phyloP scores from a whole-genome alignment of 2,888 invertebrate species.

The Parnassius orleans region DNA sequence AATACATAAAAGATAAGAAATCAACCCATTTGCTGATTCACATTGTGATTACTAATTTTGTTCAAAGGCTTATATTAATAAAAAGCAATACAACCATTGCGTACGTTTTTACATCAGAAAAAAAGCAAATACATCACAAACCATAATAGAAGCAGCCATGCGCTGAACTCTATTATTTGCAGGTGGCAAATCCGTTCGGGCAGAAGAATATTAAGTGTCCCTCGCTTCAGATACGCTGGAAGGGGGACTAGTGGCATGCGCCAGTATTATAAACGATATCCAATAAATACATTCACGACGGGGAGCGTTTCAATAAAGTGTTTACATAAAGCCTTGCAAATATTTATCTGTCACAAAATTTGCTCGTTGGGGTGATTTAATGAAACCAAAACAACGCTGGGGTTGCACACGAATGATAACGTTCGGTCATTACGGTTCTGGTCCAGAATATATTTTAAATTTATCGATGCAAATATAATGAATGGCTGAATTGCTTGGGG shows the following conservation, averaged over 20 bases:
- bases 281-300: conserved; percentile 64
- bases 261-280: conserved; percentile 55
- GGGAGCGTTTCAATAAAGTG: conserved; percentile 55
- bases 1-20: too few species aligned
- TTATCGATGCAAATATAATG: conserved; percentile 29
- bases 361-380: conserved; percentile 61
- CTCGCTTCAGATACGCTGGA: conserved; percentile 15
- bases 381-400: conserved; percentile 65
- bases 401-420: conserved; percentile 30
- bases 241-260: conserved; percentile 40
- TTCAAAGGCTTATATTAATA: too few species aligned
- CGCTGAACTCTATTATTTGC: conserved; percentile 27
- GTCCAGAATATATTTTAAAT: conserved; percentile 21
- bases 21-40: background rate
- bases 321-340: conserved; percentile 61
- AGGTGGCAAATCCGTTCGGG: conserved; percentile 24
- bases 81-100: background rate
- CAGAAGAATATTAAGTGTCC: conserved; percentile 23
- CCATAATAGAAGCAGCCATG: conserved; percentile 17
- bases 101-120: background rate
- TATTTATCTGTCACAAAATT: conserved; percentile 59
- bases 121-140: conserved; percentile 3
- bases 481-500: conserved; percentile 24
- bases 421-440: conserved; percentile 20
- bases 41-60: background rate